A percentile compares a stretch with the other conserved stretches of the same genome.
These are phyloP conservation scores for Passerculus sandwichensis DNA, from an alignment of 2,797 vertebrate species.

Conservation along the genomic window DNA sequence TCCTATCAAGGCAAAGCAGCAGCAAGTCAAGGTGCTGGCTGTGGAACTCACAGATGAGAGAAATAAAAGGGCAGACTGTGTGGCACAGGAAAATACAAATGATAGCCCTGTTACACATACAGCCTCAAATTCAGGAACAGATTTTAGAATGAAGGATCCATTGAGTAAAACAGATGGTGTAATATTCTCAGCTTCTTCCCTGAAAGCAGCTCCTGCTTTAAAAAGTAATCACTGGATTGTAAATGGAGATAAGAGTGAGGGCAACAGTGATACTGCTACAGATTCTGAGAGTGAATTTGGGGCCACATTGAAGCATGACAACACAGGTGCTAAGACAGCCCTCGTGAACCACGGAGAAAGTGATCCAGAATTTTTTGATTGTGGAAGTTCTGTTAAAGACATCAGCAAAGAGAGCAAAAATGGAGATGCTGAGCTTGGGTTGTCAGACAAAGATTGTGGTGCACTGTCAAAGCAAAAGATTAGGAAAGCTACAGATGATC, in stretches of 20 bases:
- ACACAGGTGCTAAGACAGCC: not conserved
- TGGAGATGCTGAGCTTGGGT: slow-evolving; percentile 64
- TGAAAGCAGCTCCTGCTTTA: slow-evolving; percentile 4
- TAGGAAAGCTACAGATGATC: not conserved
- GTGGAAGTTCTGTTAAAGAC: slow-evolving; percentile 12
- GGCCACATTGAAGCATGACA: slow-evolving; percentile 46
- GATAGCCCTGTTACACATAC: not conserved
- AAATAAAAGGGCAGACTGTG: not conserved
- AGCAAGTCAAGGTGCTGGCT: not conserved
- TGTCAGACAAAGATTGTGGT: slow-evolving; percentile 67
- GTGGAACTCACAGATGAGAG: not conserved
- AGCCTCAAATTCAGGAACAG: not conserved
- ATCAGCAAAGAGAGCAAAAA: slow-evolving; percentile 27
- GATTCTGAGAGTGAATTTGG: slow-evolving; percentile 71
- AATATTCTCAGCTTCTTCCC: not conserved
- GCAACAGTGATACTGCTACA: slow-evolving; percentile 12
- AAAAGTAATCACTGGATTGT: slow-evolving; percentile 3
- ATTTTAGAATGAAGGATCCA: not conserved
- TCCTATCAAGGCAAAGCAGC: slow-evolving; percentile 84
- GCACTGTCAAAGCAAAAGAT: slow-evolving; percentile 63
- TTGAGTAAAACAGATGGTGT: not conserved
- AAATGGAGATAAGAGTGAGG: slow-evolving; percentile 16
- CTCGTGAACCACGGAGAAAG: slow-evolving; percentile 37
- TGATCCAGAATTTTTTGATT: slow-evolving; percentile 41
- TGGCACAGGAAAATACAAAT: not conserved